Percentiles rank a stretch among this genome's conserved stretches.
phyloP scores from a whole-genome alignment of 1,140 invertebrate species.

The Hylyphantes graminicola region DNA sequence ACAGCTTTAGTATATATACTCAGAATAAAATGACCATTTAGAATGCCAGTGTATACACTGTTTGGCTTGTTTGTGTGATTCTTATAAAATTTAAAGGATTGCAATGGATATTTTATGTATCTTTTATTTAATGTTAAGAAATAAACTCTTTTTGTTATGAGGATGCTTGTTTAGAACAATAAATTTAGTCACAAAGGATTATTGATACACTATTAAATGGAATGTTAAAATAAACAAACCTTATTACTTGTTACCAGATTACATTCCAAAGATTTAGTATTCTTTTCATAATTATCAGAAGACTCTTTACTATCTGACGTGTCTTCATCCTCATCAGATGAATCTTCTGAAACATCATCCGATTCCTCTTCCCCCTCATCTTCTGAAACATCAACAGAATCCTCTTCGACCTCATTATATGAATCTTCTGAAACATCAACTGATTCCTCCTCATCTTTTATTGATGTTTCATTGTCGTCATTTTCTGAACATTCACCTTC shows the following conservation, averaged over 20 bases:
- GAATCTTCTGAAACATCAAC: background rate
- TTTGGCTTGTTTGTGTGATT: no score
- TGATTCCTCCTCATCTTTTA: background rate
- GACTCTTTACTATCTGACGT: background rate
- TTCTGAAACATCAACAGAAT: background rate
- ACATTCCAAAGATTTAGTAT: background rate
- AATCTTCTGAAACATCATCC: background rate
- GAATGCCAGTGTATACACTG: no score
- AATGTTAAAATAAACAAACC: no score
- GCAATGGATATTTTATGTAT: no score
- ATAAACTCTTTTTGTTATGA: background rate
- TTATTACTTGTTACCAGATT: background rate
- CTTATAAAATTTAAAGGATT: no score
- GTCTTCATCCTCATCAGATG: background rate
- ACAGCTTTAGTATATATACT: no score
- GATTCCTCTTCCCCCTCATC: background rate
- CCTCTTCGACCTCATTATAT: background rate
- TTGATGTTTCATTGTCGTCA: background rate
- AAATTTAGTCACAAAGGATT: no score
- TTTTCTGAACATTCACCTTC: background rate
- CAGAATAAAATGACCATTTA: no score
- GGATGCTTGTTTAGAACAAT: background rate
- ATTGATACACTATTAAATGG: no score
- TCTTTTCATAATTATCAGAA: background rate
- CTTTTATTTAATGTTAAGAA: background rate